phyloP scores from a whole-genome alignment of 2,888 invertebrate genomes.

The Apodemia mormo region DNA sequence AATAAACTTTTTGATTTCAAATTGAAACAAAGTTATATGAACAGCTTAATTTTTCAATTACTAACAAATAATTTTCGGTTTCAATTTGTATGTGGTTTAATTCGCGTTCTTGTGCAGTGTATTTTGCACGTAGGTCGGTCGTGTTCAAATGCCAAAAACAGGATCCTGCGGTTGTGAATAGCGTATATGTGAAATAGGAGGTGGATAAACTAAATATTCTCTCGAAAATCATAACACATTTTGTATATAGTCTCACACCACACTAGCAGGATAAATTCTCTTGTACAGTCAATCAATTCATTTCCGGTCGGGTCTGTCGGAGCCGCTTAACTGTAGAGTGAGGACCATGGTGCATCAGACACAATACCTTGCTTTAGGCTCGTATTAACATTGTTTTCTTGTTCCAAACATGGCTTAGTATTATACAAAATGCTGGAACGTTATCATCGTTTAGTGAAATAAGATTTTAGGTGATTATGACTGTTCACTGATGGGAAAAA shows the following conservation, averaged over 20 bases:
- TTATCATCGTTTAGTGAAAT: not conserved
- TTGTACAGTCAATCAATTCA: conserved; percentile 51
- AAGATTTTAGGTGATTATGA: too few species aligned
- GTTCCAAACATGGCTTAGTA: not conserved
- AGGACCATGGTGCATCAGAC: conserved; percentile 53
- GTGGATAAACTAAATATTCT: conserved; percentile 48
- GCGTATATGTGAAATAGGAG: conserved; percentile 50
- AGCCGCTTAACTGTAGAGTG: conserved; percentile 64
- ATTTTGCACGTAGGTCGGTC: conserved; percentile 54
- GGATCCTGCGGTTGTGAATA: conserved; percentile 58
- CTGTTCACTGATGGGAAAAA: too few species aligned
- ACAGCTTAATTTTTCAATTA: not conserved
- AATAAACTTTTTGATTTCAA: not conserved
- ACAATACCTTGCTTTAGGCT: conserved; percentile 48
- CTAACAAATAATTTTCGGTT: conserved; percentile 9
- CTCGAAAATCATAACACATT: conserved; percentile 54
- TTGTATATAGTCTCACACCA: conserved; percentile 42
- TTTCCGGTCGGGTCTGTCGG: conserved; percentile 48
- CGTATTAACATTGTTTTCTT: conserved; percentile 34
- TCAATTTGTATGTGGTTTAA: conserved; percentile 66
- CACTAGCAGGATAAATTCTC: conserved; percentile 41
- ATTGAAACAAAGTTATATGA: not conserved
- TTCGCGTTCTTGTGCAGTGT: conserved; percentile 53
- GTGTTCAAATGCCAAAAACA: conserved; percentile 69
- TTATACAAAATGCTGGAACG: not conserved